A percentile compares a stretch with the other conserved stretches of the same genome.
Evolutionary conservation across 1,140 invertebrate species (phyloP).

Genomic region (Cyclina sinensis): DNA sequence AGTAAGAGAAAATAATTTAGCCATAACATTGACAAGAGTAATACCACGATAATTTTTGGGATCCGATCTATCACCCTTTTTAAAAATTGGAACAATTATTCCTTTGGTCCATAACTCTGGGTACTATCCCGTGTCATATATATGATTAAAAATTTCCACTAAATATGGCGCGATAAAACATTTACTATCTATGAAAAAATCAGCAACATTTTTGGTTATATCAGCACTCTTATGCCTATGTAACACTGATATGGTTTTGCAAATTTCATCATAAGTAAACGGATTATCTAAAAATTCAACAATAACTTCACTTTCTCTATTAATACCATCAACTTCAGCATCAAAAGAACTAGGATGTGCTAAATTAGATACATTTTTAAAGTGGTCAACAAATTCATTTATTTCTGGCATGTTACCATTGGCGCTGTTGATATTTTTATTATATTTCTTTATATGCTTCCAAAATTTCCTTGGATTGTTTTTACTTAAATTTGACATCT

Average conservation of each 20-base stretch:
- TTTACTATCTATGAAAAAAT: slow-evolving; percentile 32
- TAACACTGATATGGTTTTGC: neutral
- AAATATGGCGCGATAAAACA: slow-evolving; percentile 16
- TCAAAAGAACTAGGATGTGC: neutral
- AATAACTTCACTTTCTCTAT: neutral
- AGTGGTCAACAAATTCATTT: neutral
- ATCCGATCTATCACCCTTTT: neutral
- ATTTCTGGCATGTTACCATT: neutral
- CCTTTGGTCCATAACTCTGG: neutral
- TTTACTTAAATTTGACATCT: neutral
- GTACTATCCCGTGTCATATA: neutral
- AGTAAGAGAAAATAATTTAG: neutral
- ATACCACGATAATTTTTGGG: neutral
- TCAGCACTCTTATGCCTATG: slow-evolving; percentile 15
- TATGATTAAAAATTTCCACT: neutral
- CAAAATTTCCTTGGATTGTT: slow-evolving; percentile 1
- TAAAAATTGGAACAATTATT: neutral
- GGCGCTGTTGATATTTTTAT: neutral
- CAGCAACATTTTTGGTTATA: neutral
- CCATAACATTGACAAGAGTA: neutral
- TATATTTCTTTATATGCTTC: slow-evolving; percentile 33
- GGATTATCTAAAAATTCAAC: no score
- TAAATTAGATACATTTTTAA: neutral
- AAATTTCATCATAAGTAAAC: neutral
- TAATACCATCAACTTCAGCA: neutral